Evolutionary conservation across 92 coral and sea anemone species (phyloP), one percentile per base, ranked within the genome.

Genomic region (Umimayanthus kanabou): DNA sequence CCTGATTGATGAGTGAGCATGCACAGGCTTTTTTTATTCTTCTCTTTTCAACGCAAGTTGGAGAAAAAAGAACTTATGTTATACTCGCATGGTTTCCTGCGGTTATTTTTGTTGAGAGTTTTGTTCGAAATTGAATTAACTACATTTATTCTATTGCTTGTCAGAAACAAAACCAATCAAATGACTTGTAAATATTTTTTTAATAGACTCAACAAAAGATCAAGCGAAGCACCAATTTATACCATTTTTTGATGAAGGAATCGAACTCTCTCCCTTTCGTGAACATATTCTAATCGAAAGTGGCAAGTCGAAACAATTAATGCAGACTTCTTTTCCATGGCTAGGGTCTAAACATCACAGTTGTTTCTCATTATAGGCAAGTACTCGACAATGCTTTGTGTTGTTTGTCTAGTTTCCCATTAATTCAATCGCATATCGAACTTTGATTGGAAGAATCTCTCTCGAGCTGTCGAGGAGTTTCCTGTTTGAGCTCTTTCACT

Each of bases 331-430:
- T 53, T 83, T 83, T 83, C 71, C 64, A 82, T 18, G 7, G 58
- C 25, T 20, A 29, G 29, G 5, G 13, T n/a, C 47, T 11, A 18
- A 58, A 9, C 85, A 37, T 5, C 66, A 45, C 82, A 49, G 26
- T 45, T 82, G 66, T 83, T 83, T 70, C 78, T 70, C 87, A 83
- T 83, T 45, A 83, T 18, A 42, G 87, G 64, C 77, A 13, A 26
- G 78, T 45, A 39, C 42, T 69, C 78, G 77, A 70, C 78, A 83
- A 72, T 26, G 50, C 65, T 43, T n/a, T 71, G 20, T 67, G 47
- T 83, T 71, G 76, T 71, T 83, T 83, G 74, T 9, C 87, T 29
- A 42, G 61, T 33, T 47, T 81, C 3, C 66, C 87, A 83, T 83
- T 83, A 83, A 70, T 69, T 16, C 78, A 69, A 83, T 83, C 77